Evolutionary conservation across 2,797 vertebrate species (phyloP).

Genomic region (Xerus rutilus): DNA sequence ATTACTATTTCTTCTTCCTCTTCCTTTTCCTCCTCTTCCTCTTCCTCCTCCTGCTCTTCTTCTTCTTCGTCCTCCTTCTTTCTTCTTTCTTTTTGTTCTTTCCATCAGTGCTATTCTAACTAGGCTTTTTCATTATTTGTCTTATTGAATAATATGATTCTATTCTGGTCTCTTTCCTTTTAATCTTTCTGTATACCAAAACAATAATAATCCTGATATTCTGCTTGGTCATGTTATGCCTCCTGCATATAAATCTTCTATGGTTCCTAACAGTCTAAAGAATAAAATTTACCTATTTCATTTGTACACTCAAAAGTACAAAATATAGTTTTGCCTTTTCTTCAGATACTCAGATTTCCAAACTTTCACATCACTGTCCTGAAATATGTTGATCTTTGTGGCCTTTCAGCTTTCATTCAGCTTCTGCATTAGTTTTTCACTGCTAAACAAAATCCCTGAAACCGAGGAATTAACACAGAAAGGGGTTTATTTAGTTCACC

Average conservation of each 20-base stretch:
- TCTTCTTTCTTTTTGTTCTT: too few relatives aligned
- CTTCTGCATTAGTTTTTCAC: neutral
- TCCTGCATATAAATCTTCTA: neutral
- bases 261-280: conserved; percentile 3
- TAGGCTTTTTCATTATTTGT: neutral
- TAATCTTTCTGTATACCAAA: neutral
- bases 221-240: neutral
- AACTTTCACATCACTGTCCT: neutral
- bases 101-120: neutral
- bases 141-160: neutral
- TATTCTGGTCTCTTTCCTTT: neutral
- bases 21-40: neutral
- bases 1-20: neutral
- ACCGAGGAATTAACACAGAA: neutral
- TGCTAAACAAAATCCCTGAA: neutral
- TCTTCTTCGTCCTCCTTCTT: too few relatives aligned
- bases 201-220: neutral
- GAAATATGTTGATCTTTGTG: conserved; percentile 34
- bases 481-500: neutral
- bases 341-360: conserved; percentile 15
- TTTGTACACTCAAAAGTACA: neutral
- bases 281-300: neutral
- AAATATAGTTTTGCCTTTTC: neutral
- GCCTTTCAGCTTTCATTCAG: neutral
- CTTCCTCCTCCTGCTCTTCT: too few relatives aligned